phyloP scores from a whole-genome alignment of 2,888 invertebrate species.

The Caenorhabditis macrosperma region DNA sequence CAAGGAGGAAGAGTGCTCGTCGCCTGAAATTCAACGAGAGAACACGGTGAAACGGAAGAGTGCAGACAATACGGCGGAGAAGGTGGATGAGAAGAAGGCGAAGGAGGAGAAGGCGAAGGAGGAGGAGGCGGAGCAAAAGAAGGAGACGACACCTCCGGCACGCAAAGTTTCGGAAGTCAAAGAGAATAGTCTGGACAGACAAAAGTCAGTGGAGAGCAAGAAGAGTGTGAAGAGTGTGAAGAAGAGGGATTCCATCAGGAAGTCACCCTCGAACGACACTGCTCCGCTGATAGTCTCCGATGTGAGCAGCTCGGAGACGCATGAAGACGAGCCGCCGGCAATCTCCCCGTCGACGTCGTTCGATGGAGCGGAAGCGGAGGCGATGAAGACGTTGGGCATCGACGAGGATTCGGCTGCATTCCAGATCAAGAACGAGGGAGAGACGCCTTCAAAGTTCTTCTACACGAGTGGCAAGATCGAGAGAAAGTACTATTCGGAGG shows the following conservation, averaged over 20 bases:
- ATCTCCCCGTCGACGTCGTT: constrained; percentile 46
- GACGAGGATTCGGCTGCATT: constrained; percentile 54
- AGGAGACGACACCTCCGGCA: constrained; percentile 17
- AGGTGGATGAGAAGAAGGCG: constrained; percentile 13
- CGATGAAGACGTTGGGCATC: constrained; percentile 30
- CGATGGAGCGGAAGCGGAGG: constrained; percentile 24
- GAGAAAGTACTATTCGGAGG: constrained; percentile 91
- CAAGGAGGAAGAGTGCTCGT: constrained; percentile 48
- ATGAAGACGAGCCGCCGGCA: constrained; percentile 60
- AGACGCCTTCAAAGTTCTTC: constrained; percentile 82
- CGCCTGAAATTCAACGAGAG: constrained; percentile 48
- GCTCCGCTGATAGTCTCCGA: constrained; percentile 70
- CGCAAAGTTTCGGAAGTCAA: constrained; percentile 17
- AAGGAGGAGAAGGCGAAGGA: constrained; percentile 1
- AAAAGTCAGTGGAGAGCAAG: constrained; percentile 46
- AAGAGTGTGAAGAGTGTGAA: constrained; percentile 54
- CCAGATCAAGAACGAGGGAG: constrained; percentile 80
- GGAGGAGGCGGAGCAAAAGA: neutral
- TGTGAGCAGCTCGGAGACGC: constrained; percentile 69
- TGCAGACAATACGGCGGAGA: constrained; percentile 33
- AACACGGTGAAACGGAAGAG: constrained; percentile 42
- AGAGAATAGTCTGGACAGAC: constrained; percentile 39
- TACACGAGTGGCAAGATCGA: constrained; percentile 88
- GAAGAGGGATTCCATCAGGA: constrained; percentile 44
- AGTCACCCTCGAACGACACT: constrained; percentile 48